phyloP scores from a whole-genome alignment of 2,113 vertebrate species.

The Fulica atra region DNA sequence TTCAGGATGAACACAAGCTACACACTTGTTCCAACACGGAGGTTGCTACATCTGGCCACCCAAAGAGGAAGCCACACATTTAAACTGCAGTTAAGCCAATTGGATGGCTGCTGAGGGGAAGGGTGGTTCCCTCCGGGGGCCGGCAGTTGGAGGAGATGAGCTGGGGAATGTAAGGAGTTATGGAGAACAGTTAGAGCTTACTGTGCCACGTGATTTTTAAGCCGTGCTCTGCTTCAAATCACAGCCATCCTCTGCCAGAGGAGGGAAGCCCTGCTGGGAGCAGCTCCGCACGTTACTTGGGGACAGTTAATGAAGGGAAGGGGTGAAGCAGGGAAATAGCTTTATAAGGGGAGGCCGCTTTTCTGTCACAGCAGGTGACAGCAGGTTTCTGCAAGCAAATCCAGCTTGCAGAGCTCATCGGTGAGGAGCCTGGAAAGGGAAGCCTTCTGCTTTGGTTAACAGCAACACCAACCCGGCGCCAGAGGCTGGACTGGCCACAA shows the following conservation, averaged over 20 bases:
- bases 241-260: neutral
- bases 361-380: neutral
- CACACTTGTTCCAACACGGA: neutral
- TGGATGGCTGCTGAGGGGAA: neutral
- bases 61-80: neutral
- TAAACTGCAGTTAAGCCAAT: constrained; percentile 11
- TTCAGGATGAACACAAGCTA: neutral
- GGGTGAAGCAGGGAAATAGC: rapidly evolving
- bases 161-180: neutral
- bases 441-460: rapidly evolving
- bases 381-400: rapidly evolving
- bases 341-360: neutral
- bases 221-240: neutral
- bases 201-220: rapidly evolving
- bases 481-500: neutral
- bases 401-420: neutral
- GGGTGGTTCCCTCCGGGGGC: neutral
- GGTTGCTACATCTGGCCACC: neutral
- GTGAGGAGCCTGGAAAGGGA: neutral
- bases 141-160: neutral
- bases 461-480: neutral
- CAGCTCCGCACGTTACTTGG: neutral
- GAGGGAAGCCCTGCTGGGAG: neutral
- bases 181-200: neutral
- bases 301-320: no score